Base-by-base conservation (phyloP, 2,113 vertebrate species). In the Xiphophorus couchianus region DNA sequence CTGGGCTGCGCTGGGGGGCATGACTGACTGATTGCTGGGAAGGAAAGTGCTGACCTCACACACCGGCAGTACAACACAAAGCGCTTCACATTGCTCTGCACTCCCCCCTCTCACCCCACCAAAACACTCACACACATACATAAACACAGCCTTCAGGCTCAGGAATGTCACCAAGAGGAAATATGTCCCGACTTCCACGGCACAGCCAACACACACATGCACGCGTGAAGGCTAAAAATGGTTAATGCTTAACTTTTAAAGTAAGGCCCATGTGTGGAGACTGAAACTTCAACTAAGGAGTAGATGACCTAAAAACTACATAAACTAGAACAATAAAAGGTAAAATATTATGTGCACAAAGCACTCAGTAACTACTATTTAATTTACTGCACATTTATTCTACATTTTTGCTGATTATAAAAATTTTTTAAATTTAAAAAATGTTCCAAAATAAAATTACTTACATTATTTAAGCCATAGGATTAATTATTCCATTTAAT, bases 21-120 rank as follows among this genome's bases (percentile, higher is more conserved):
- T 70, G 80, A 87, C 39, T 86, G 79, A 93, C 87, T 87, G 82
- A 86, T 79, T 83, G 9, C 48, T 79, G 81, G 76, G 88, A 84
- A 91, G 92, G 90, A 93, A 94, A 94, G 87, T 94, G 93, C 93
- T 95, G 92, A 94, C 80, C 91, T 94, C 90, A 93, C 91, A 94
- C 86, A 85, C 81, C 85, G 82, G 77, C 88, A 82, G 69, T 82
- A 93, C 90, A 94, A 95, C 90, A 89, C 92, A 93, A 93, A 90
- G 84, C 54, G 83, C 70, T 89, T 89, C 84, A 85, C 90, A 91
- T 84, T 81, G 84, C 86, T 81, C 74, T 81, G 82, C 62, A 84
- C 72, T 61, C 75, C 73, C 71, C 73, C 33, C 33, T 30, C 7
- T 8, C 7, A 1, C 33, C 72, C 80, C 19, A 70, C 22, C 61